Conservation (phyloP, 2,797 vertebrate species). For the Taenioides sp. region DNA sequence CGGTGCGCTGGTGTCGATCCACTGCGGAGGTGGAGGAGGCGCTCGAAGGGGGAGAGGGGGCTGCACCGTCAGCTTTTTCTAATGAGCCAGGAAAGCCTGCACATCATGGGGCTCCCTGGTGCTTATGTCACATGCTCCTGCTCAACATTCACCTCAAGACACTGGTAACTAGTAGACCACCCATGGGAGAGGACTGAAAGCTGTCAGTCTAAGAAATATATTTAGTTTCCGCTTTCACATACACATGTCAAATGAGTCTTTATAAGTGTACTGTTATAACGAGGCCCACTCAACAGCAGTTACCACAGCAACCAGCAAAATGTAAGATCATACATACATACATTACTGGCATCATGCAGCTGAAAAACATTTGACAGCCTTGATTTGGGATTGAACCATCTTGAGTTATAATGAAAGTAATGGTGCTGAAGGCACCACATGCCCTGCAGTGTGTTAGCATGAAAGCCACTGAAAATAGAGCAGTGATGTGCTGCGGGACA, state of each 20-base stretch:
- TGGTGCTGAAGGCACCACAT: constrained; percentile 21
- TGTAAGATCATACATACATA: constrained; percentile 12
- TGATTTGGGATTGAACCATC: not conserved
- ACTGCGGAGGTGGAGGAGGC: constrained; percentile 62
- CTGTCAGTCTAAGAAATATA: constrained; percentile 23
- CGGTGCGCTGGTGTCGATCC: constrained; percentile 64
- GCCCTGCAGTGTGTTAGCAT: constrained; percentile 34
- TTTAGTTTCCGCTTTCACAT: not conserved
- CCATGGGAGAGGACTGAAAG: constrained; percentile 10
- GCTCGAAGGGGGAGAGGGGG: constrained; percentile 46
- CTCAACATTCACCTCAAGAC: constrained; percentile 46
- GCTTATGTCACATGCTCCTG: constrained; percentile 50
- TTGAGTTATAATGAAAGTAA: constrained; percentile 5
- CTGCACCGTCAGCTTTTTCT: constrained; percentile 72
- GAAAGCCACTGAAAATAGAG: constrained; percentile 60
- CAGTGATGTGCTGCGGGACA: constrained; percentile 50
- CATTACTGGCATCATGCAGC: constrained; percentile 7
- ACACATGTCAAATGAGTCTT: constrained; percentile 23
- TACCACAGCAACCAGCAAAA: constrained; percentile 62
- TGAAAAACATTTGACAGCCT: constrained; percentile 11
- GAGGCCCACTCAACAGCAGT: constrained; percentile 42
- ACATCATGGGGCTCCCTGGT: constrained; percentile 57
- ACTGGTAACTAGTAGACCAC: constrained; percentile 39
- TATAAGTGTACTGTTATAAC: constrained; percentile 52
- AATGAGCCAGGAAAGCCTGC: constrained; percentile 67